Base-by-base conservation (phyloP, 2,797 vertebrate species). In the Enteromius anoplus region DNA sequence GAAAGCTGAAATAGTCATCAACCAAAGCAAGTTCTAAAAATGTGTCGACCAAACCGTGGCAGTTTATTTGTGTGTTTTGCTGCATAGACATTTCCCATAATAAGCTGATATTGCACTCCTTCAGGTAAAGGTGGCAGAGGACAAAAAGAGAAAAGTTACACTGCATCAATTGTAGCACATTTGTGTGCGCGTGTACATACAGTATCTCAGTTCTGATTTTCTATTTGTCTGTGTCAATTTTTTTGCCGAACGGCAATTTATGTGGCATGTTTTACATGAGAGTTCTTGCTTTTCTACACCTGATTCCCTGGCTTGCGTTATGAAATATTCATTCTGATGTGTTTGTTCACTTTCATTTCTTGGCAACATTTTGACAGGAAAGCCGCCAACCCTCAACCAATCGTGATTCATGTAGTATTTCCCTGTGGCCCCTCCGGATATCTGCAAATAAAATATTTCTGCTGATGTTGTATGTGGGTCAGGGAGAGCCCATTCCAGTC, bases 81-180 rank as follows among this genome's bases (percentile, higher is more conserved):
- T 85, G 85, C 85, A 90, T 88, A 85, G 87, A 91, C 91, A 89
- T 90, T 90, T 91, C 90, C 89, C 83, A 86, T 90, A 91, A 92
- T 93, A 90, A 92, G 91, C 91, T 92, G 91, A 92, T 92, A 88
- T 88, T 91, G 93, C 91, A 91, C 76, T 91, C 87, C 85, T 58
- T 75, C 70, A 86, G 86, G 75, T 85, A 58, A 71, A 40, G 66
- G 51, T 80, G 65, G 66, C 19, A n/a, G 65, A 73, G 68, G 75
- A 82, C 70, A 37, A 55, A 62, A 80, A 75, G 23, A 79, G 10
- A 80, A 73, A 84, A 73, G 37, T 60, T 78, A 71, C 29, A 78
- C 21, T 78, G 78, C 64, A 77, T 85, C 89, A 76, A 78, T 88
- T 87, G 88, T 86, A 89, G 80, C 89, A 88, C 71, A 88, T 69